Base-by-base conservation (phyloP, 2,113 vertebrate species). In the Lophius piscatorius region DNA sequence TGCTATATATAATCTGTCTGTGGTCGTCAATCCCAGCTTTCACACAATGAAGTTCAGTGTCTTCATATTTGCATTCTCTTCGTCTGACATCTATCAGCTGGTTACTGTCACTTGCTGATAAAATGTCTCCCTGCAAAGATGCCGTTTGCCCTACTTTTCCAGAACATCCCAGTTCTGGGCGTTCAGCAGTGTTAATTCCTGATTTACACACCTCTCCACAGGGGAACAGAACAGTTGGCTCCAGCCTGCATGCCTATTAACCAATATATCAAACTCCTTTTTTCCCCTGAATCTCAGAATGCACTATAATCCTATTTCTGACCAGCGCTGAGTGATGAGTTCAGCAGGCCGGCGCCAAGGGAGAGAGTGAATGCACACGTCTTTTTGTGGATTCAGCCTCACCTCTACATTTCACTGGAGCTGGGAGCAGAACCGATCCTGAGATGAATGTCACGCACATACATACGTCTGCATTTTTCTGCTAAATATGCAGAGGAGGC, bases 111-210 rank as follows among this genome's bases (percentile, higher is more conserved):
- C 31, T 31, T 5, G 45, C 35, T 83, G 76, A 87, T 89, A 74
- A 83, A 88, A 81, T 48, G 76, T 50, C 56, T 59, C 38, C 42
- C 60, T 59, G 31, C 42, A 38, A 44, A 70, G 46, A 71, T 59
- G 79, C 57, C 71, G 75, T 59, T 66, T 74, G 84, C 69, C 72
- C 81, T 81, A 79, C 66, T 84, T 84, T 81, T 77, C 46, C 42
- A 69, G 41, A 68, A 58, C 61, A 63, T 55, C 54, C 51, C 45
- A 55, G 21, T 63, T 46, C 47, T 51, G 63, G 49, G 45, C 51
- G 71, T 74, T 80, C 48, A 49, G 66, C 50, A 11, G 23, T 68
- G 48, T 66, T 78, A 84, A 76, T 77, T 73, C 69, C 47, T 42
- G 41, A 77, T 64, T 68, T 68, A 34, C 60, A 49, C 62, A 74